Evolutionary conservation across 2,797 vertebrate genomes (phyloP).

Genomic region (Meriones psammophilus): DNA sequence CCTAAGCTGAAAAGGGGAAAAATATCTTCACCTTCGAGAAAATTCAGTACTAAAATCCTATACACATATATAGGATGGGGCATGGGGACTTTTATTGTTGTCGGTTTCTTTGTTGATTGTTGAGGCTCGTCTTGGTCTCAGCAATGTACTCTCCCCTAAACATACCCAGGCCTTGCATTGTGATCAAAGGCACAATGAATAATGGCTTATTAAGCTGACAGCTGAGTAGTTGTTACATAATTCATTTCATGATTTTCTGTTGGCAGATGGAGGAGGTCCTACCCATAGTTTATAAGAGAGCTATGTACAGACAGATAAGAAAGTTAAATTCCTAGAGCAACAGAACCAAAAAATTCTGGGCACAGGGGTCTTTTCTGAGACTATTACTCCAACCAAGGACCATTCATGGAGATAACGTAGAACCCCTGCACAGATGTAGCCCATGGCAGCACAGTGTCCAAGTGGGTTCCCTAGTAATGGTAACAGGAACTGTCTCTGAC

Average conservation of each 20-base stretch:
- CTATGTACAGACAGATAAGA: not conserved
- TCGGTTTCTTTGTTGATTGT: not conserved
- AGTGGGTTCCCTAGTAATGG: too few relatives aligned
- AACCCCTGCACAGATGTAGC: too few relatives aligned
- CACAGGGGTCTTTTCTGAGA: too few relatives aligned
- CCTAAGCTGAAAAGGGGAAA: not conserved
- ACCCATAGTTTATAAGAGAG: not conserved
- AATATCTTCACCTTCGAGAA: not conserved
- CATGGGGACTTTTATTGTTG: not conserved
- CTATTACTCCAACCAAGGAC: too few relatives aligned
- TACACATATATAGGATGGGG: not conserved
- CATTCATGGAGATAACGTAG: too few relatives aligned
- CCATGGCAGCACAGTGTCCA: too few relatives aligned
- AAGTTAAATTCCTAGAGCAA: not conserved
- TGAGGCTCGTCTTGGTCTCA: not conserved
- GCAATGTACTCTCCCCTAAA: too few relatives aligned
- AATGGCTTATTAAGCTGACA: not conserved
- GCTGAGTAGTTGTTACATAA: not conserved
- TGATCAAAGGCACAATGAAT: not conserved
- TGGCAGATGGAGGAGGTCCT: not conserved
- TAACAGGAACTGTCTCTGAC: too few relatives aligned
- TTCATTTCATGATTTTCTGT: conserved; percentile 15
- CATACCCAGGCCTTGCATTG: not conserved
- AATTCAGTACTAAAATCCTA: not conserved
- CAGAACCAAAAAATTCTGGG: too few relatives aligned